Evolutionary conservation across 2,797 vertebrate genomes (phyloP), one percentile per base, ranked within the genome.

Genomic region (Uromys caudimaculatus): DNA sequence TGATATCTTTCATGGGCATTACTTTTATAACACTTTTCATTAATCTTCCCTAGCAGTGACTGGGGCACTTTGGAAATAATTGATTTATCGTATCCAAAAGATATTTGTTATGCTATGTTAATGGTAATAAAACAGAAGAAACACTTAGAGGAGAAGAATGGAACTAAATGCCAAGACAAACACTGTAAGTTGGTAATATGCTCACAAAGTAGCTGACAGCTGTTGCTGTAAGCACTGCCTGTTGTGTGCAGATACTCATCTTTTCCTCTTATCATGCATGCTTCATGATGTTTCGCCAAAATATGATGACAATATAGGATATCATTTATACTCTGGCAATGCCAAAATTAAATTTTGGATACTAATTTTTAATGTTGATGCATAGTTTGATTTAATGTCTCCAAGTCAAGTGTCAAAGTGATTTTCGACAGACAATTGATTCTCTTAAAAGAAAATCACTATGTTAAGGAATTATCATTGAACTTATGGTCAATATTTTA

Each of bases 41-140:
- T 98, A 98, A 98, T 98, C 97, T 98, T 95, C 93, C 96, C 92
- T 98, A 98, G 96, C 97, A 98, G 98, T 95, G 97, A 97, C 97
- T 97, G 92, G 81, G 81, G 92, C 50, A 27, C 97, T 98, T 98
- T 96, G 64, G 92, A 97, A 98, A 98, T 97, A 97, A 98, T 97
- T 98, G 96, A 98, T 98, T 98, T 98, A 98, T 98, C 96, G 98
- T 97, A 98, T 98, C 97, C 98, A 98, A 98, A 98, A 98, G 96
- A 97, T 94, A 98, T 98, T 98, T 98, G 95, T 97, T 98, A 97
- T 97, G 97, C 97, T 97, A 97, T 98, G 96, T 96, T 98, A 98
- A 98, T 97, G 94, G 96, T 90, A 98, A 98, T 95, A 98, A 97
- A 98, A 96, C 95, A 96, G 90, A 97, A 96, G 94, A 94, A 97